Conservation (phyloP, 2,113 vertebrate genomes). For the Tragelaphus buxtoni region DNA sequence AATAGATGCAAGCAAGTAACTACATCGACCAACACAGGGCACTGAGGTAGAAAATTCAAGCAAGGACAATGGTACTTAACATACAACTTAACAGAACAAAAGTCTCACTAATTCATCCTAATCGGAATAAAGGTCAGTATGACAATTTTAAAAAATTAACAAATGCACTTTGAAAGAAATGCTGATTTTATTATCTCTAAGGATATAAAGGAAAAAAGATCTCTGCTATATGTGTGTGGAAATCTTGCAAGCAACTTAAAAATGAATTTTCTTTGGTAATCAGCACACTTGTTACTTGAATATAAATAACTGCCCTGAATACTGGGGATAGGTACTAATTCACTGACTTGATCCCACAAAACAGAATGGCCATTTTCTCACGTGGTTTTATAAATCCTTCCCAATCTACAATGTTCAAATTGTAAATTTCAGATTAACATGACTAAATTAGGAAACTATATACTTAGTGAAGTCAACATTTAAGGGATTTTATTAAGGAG, state of each 20-base stretch:
- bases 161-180: conserved; percentile 29
- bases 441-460: neutral
- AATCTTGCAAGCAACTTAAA: neutral
- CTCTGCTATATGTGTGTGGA: neutral
- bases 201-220: neutral
- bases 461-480: neutral
- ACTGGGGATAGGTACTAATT: neutral
- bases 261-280: conserved; percentile 37
- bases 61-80: neutral
- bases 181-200: conserved; percentile 15
- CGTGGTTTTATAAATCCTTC: neutral
- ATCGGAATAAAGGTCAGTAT: neutral
- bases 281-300: conserved; percentile 16
- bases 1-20: neutral
- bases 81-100: conserved; percentile 14
- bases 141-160: conserved; percentile 5
- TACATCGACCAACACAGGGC: neutral
- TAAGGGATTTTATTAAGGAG: neutral
- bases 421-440: neutral
- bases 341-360: neutral
- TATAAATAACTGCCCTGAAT: conserved; percentile 26
- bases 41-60: neutral
- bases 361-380: neutral
- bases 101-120: neutral
- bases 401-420: neutral